Evolutionary conservation across 1,140 invertebrate genomes (phyloP).

Genomic region (Apis laboriosa): DNA sequence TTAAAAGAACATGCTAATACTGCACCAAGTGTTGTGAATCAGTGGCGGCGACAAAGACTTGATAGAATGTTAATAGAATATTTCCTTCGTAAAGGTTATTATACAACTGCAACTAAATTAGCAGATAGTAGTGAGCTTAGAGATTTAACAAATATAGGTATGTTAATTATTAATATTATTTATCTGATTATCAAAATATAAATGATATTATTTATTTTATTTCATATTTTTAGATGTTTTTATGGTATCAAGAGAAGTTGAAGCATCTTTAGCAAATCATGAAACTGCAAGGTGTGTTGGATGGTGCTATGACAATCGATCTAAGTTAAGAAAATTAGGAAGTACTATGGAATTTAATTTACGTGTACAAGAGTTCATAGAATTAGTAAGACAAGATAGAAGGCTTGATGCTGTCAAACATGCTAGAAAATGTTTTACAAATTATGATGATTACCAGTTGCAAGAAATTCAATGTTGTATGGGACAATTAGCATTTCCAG

Average conservation of each 20-base stretch:
- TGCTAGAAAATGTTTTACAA: conserved; percentile 95
- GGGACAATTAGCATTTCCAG: conserved; percentile 95
- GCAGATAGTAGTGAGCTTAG: conserved; percentile 91
- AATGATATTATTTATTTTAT: neutral
- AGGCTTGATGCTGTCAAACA: conserved; percentile 96
- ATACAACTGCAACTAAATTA: conserved; percentile 93
- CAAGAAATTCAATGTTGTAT: conserved; percentile 95
- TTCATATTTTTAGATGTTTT: conserved; percentile 88
- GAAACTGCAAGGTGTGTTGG: conserved; percentile 95
- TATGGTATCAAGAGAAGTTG: conserved; percentile 93
- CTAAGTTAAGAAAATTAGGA: conserved; percentile 95
- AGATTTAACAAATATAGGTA: conserved; percentile 95
- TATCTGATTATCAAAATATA: neutral
- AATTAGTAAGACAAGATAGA: conserved; percentile 92
- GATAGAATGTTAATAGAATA: conserved; percentile 98
- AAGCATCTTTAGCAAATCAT: conserved; percentile 87
- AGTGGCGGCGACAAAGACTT: conserved; percentile 93
- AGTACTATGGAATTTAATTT: conserved; percentile 96
- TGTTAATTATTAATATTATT: neutral
- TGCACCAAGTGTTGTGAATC: conserved; percentile 83
- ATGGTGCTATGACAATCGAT: conserved; percentile 99
- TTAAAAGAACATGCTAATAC: conserved; percentile 89
- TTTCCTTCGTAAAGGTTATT: conserved; percentile 97
- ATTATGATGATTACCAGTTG: conserved; percentile 92
- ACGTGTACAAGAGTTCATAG: conserved; percentile 95